Evolutionary conservation across 2,888 invertebrate genomes (phyloP), one percentile per base, ranked within the genome.

Genomic region (Epsilonema sp.): DNA sequence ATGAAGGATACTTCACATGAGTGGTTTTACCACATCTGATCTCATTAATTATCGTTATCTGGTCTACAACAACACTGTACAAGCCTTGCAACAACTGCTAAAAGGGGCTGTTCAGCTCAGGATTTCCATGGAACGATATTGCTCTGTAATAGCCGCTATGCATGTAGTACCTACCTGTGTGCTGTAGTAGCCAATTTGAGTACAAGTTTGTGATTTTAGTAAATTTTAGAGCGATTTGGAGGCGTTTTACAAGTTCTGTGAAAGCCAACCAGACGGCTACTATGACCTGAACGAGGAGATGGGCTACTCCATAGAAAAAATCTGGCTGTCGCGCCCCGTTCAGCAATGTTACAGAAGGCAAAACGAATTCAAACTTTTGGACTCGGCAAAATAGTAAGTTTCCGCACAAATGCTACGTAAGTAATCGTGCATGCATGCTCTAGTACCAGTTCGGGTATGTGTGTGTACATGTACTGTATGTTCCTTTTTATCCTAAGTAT

Each of bases 331-430:
- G 69, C 74, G 78, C 55, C 94, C 92, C 58, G 89, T 94, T 63
- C 87, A 89, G 71, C 87, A 90, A 73, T 92, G 92, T 71, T 90
- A 94, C 70, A 86, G 87, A 71, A 78, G 92, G 66, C 79, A 92
- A 74, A 80, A 94, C 72, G 94, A 97, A 72, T 94, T 94, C 74
- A 92, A 94, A 72, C 79, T 97, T 65, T 90, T 94, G 66, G 94
- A 97, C 74, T 97, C 94, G 63, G 92, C 94, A 69, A 90, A 90
- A 83, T 97, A 97, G 94, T 94, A 75, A 78, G 82, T 74, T 25
- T 38, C 20, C 38, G 24, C 42, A 42, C n/a, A n/a, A n/a, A n/a
- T n/a, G n/a, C n/a, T n/a, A n/a, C n/a, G n/a, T n/a, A n/a, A n/a
- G n/a, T n/a, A n/a, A n/a, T n/a, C n/a, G n/a, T n/a, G n/a, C n/a